Percentiles rank a stretch among this genome's conserved stretches.
Evolutionary conservation across 2,797 vertebrate genomes (phyloP).

Genomic region (Myiotriccus ornatus): DNA sequence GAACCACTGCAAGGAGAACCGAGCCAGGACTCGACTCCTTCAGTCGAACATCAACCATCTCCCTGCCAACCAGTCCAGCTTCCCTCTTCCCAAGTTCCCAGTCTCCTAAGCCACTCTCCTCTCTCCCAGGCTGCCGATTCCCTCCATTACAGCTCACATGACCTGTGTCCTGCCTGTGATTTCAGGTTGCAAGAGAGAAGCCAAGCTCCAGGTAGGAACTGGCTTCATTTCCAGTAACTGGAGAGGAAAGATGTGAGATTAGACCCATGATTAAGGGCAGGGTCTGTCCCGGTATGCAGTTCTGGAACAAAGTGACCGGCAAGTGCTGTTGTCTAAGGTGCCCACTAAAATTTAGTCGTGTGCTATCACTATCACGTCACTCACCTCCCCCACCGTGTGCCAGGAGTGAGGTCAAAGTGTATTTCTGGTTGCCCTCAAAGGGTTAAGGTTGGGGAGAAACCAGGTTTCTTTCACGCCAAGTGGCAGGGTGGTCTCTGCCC

Average conservation of each 20-base stretch:
- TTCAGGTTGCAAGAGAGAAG: background rate
- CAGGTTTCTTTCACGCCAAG: background rate
- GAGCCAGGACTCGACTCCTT: background rate
- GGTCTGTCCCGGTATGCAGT: slow-evolving; percentile 6
- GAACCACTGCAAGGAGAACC: background rate
- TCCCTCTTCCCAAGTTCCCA: background rate
- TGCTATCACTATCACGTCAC: slow-evolving; percentile 23
- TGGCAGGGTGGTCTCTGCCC: slow-evolving; percentile 20
- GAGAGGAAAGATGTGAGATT: slow-evolving; percentile 52
- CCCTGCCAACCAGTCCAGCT: background rate
- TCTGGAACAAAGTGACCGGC: slow-evolving; percentile 47
- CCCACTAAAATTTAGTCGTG: slow-evolving; percentile 60
- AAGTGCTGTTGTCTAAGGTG: slow-evolving; percentile 64
- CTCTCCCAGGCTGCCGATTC: background rate
- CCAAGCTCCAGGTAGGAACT: slow-evolving; percentile 36
- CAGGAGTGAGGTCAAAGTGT: slow-evolving; percentile 68
- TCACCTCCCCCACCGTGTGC: slow-evolving; percentile 64
- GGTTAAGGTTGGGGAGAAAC: slow-evolving; percentile 19
- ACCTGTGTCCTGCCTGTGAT: background rate
- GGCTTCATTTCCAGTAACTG: background rate
- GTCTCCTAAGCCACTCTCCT: background rate
- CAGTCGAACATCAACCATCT: background rate
- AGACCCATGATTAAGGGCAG: slow-evolving; percentile 2
- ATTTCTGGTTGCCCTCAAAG: slow-evolving; percentile 15
- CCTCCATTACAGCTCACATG: rapidly evolving